Conservation (phyloP, 1,140 invertebrate species). For the Rhagoletis pomonella region DNA sequence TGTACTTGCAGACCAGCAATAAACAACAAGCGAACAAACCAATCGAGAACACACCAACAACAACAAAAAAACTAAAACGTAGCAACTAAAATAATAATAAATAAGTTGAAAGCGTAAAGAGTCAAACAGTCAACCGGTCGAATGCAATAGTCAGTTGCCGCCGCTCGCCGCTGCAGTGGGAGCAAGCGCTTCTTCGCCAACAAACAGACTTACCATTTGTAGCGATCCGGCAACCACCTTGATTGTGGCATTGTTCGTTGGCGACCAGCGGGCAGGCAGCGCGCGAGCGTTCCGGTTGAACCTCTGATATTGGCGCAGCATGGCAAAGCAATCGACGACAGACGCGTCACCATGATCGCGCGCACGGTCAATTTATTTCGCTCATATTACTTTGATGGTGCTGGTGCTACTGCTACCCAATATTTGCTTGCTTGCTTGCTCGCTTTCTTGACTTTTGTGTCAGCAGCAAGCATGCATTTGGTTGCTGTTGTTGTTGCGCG, state of each 20-base stretch:
- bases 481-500: neutral
- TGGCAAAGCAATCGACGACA: neutral
- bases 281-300: neutral
- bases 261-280: neutral
- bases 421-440: neutral
- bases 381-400: too few species aligned
- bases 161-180: neutral
- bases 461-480: neutral
- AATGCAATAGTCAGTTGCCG: neutral
- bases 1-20: neutral
- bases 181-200: neutral
- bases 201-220: neutral
- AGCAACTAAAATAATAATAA: neutral
- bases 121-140: neutral
- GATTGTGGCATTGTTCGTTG: slow-evolving; percentile 30
- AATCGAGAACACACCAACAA: neutral
- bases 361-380: slow-evolving; percentile 27
- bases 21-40: neutral
- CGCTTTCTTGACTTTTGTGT: too few species aligned
- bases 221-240: slow-evolving; percentile 8
- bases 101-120: slow-evolving; percentile 12
- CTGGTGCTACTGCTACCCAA: neutral
- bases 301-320: slow-evolving; percentile 3
- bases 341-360: slow-evolving; percentile 1
- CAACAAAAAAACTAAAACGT: too few species aligned